phyloP scores from a whole-genome alignment of 2,888 invertebrate species.

The Fragum whitleyi region DNA sequence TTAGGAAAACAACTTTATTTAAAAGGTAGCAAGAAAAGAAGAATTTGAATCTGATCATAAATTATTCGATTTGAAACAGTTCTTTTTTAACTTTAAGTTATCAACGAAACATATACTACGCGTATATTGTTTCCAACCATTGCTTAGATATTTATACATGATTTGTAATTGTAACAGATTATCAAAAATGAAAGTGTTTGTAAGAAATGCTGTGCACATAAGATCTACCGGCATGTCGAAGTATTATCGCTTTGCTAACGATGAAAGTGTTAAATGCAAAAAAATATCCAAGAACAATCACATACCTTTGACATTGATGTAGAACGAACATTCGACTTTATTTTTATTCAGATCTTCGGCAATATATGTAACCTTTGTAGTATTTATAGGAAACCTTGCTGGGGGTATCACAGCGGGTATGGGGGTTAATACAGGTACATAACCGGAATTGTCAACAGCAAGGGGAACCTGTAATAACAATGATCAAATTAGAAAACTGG shows the following conservation, averaged over 20 bases:
- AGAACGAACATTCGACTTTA: slow-evolving; percentile 88
- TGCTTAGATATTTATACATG: no score
- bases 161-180: no score
- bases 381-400: slow-evolving; percentile 88
- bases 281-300: no score
- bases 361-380: slow-evolving; percentile 88
- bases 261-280: no score
- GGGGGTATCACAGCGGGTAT: slow-evolving; percentile 88
- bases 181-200: no score
- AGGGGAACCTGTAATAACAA: slow-evolving; percentile 79
- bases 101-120: no score
- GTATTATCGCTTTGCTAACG: no score
- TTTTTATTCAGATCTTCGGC: slow-evolving; percentile 89
- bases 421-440: slow-evolving; percentile 87
- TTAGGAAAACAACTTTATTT: neutral
- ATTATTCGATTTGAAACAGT: no score
- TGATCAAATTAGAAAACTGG: neutral
- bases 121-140: no score
- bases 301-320: slow-evolving; percentile 86
- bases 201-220: no score
- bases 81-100: no score
- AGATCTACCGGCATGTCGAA: no score
- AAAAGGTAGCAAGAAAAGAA: neutral
- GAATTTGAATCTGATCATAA: neutral
- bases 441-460: slow-evolving; percentile 88